phyloP scores from a whole-genome alignment of 2,888 invertebrate genomes.

The Axea sp. region DNA sequence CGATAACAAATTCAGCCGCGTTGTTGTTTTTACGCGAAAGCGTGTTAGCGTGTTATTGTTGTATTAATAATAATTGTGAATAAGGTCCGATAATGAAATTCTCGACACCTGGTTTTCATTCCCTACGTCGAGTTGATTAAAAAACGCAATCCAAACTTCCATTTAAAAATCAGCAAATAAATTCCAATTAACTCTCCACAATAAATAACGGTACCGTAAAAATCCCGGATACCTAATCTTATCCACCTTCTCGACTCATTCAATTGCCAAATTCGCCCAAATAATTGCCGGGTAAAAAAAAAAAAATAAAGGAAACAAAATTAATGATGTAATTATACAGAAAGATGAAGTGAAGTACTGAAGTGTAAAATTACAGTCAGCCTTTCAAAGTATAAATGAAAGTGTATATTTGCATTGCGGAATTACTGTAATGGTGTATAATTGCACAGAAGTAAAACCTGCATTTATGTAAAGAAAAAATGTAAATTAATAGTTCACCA shows the following conservation, averaged over 20 bases:
- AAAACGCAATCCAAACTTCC: conserved; percentile 31
- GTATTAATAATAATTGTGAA: conserved; percentile 3
- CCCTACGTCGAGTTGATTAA: conserved; percentile 40
- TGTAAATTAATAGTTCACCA: no score
- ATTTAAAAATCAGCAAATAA: conserved; percentile 52
- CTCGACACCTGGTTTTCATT: conserved; percentile 13
- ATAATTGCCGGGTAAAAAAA: conserved; percentile 26
- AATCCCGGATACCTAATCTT: conserved; percentile 55
- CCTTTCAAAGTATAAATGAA: no score
- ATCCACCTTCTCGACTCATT: conserved; percentile 48
- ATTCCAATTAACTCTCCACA: conserved; percentile 51
- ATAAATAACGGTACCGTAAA: conserved; percentile 45
- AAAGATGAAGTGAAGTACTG: neutral
- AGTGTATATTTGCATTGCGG: no score
- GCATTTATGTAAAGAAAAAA: no score
- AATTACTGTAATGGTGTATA: no score
- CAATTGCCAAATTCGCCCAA: conserved; percentile 51
- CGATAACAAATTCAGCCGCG: conserved; percentile 7
- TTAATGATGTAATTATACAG: conserved; percentile 17
- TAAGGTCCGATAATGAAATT: conserved; percentile 22
- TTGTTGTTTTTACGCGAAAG: neutral
- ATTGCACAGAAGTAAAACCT: no score
- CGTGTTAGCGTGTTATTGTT: neutral
- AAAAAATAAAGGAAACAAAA: conserved; percentile 1
- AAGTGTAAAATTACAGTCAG: conserved; percentile 7